Percentiles rank a stretch among this genome's conserved stretches.
phyloP scores from a whole-genome alignment of 2,888 invertebrate species.

The Tetropium fuscum region DNA sequence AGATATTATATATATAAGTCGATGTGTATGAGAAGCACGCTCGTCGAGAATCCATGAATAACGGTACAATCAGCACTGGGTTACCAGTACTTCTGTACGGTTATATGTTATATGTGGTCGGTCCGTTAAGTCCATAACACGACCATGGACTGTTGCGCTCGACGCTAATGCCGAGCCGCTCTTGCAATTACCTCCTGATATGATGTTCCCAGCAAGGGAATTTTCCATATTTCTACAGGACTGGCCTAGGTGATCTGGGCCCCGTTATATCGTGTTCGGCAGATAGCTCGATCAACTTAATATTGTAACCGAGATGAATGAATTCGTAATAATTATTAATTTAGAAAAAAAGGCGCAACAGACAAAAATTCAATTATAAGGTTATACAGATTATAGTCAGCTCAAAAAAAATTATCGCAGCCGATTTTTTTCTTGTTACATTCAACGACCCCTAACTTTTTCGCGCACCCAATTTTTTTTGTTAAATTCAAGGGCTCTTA shows the following conservation, averaged over 20 bases:
- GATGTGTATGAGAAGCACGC: constrained; percentile 25
- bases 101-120: constrained; percentile 45
- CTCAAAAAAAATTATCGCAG: too few relatives aligned
- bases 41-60: constrained; percentile 31
- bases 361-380: too few relatives aligned
- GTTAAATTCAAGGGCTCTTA: too few relatives aligned
- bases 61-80: constrained; percentile 55
- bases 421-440: too few relatives aligned
- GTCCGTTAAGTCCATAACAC: constrained; percentile 46
- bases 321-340: too few relatives aligned
- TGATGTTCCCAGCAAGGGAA: not conserved
- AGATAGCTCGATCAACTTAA: too few relatives aligned
- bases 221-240: not conserved
- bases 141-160: constrained; percentile 34
- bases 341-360: too few relatives aligned
- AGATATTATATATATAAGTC: not conserved
- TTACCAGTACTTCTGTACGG: constrained; percentile 52
- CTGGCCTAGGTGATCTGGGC: not conserved
- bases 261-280: too few relatives aligned
- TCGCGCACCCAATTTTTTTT: too few relatives aligned
- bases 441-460: too few relatives aligned
- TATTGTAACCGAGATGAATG: too few relatives aligned
- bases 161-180: constrained; percentile 21
- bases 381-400: too few relatives aligned
- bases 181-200: constrained; percentile 11